A percentile compares a stretch with the other conserved stretches of the same genome.
These are phyloP conservation scores for Morpho helenor DNA, from an alignment of 2,888 invertebrate genomes.

Conservation along the genomic window DNA sequence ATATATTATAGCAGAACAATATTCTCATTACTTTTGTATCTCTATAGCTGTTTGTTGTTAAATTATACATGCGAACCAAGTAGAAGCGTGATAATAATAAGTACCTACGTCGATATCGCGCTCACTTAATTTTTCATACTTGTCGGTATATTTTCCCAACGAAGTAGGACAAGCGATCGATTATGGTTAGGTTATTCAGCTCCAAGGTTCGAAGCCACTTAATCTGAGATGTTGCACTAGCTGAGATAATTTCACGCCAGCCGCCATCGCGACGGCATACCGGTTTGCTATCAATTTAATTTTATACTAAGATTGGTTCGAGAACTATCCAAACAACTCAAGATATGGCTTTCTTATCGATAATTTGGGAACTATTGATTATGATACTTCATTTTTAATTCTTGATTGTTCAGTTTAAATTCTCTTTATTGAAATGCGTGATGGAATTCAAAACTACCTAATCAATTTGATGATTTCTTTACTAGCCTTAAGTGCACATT, in stretches of 20 bases:
- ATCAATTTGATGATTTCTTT: no score
- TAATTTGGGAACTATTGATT: not conserved
- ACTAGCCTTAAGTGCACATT: no score
- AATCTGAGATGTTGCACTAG: slow-evolving; percentile 57
- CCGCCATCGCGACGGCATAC: slow-evolving; percentile 34
- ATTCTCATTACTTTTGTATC: no score
- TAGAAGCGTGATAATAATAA: no score
- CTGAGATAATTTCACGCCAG: slow-evolving; percentile 60
- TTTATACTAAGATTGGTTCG: slow-evolving; percentile 50
- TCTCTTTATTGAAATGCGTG: no score
- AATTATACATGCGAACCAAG: no score
- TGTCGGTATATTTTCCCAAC: slow-evolving; percentile 1
- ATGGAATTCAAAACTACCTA: no score
- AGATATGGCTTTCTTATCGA: not conserved
- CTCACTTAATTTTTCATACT: not conserved
- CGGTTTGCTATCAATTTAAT: slow-evolving; percentile 53
- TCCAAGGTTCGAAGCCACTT: slow-evolving; percentile 46
- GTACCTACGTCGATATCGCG: not conserved
- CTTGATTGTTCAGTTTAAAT: no score
- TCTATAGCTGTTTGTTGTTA: no score
- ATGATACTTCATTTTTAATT: no score
- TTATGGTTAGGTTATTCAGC: slow-evolving; percentile 5
- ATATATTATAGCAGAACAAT: no score
- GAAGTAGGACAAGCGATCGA: slow-evolving; percentile 9
- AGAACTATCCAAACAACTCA: slow-evolving; percentile 24